Base-by-base conservation (phyloP, 2,888 invertebrate genomes). In the Marasmarcha lunaedactyla region DNA sequence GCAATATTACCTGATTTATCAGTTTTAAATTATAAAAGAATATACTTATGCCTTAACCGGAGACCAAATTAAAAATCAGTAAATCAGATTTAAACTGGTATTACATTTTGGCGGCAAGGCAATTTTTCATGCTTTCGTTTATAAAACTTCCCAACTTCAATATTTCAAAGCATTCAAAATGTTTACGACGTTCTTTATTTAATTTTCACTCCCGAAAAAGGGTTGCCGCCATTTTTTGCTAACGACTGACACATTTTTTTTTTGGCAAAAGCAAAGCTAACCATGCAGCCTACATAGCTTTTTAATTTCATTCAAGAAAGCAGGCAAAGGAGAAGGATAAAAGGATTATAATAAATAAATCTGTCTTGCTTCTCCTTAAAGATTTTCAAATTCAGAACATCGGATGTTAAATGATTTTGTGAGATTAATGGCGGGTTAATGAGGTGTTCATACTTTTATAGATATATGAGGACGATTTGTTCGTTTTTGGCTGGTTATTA, bases 351-450 rank as follows among this genome's bases (percentile, higher is more conserved):
- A 20, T 20, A 20, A 20, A 20, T 20, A 20, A 20, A 20, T 20
- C 20, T 20, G 20, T 20, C 20, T 20, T 20, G 20, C 20, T 20
- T 20, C 3, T n/a, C 20, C 20, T 3, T 20, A 20, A 5, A 20
- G 20, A 20, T 20, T 20, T 20, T 20, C 7, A 20, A 20, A 20
- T 20, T 20, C 3, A 20, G 20, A 20, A 20, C 4, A 20, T 20
- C 7, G 20, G 3, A 20, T 20, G 71, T 70, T 72, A 69, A 71
- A 67, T 73, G 69, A 72, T 72, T 70, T 52, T 43, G 44, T 42
- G 50, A 63, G 65, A 71, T 71, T 70, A 70, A 72, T 71, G 70
- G 55, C 35, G 43, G 43, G 54, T 59, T 68, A 67, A 71, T 71
- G 70, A 66, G 63, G 37, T 52, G 48, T 46, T 47, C 40, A 9